Evolutionary conservation across 1,140 invertebrate species (phyloP).

Genomic region (Diprion similis): DNA sequence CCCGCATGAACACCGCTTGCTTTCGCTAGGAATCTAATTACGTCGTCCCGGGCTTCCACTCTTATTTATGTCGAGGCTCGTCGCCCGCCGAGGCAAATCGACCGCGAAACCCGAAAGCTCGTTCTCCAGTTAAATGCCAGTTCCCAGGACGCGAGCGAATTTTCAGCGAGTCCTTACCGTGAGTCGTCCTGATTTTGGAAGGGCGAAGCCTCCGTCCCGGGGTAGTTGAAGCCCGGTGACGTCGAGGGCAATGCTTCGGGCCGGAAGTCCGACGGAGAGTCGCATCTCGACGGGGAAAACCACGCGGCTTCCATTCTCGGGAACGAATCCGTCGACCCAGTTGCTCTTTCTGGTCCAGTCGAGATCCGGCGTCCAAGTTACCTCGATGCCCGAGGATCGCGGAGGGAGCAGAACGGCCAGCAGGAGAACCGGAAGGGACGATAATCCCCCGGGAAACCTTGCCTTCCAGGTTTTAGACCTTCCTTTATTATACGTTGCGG

Average conservation of each 20-base stretch:
- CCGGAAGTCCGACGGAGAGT: conserved; percentile 48
- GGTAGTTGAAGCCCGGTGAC: conserved; percentile 49
- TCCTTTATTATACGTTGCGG: not conserved
- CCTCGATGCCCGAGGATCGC: conserved; percentile 28
- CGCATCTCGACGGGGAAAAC: conserved; percentile 47
- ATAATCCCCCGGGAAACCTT: not conserved
- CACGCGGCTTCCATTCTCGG: conserved; percentile 40
- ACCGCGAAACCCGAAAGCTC: too few relatives aligned
- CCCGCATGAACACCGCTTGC: too few relatives aligned
- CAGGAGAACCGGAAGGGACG: not conserved
- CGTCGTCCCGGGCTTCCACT: too few relatives aligned
- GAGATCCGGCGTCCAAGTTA: conserved; percentile 50
- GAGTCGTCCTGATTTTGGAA: conserved; percentile 38
- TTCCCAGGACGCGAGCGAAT: too few relatives aligned
- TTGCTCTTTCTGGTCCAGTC: conserved; percentile 49
- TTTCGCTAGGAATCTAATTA: too few relatives aligned
- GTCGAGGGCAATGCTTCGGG: conserved; percentile 19
- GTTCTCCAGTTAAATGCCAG: too few relatives aligned
- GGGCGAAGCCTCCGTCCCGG: conserved; percentile 42
- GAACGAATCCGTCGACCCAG: conserved; percentile 42
- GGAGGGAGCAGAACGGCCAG: too few relatives aligned
- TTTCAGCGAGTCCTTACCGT: too few relatives aligned
- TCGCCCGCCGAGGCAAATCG: not conserved
- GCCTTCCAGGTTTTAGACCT: not conserved
- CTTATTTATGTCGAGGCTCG: not conserved